phyloP scores from a whole-genome alignment of 2,888 invertebrate species.

The Gastrophysa polygoni region DNA sequence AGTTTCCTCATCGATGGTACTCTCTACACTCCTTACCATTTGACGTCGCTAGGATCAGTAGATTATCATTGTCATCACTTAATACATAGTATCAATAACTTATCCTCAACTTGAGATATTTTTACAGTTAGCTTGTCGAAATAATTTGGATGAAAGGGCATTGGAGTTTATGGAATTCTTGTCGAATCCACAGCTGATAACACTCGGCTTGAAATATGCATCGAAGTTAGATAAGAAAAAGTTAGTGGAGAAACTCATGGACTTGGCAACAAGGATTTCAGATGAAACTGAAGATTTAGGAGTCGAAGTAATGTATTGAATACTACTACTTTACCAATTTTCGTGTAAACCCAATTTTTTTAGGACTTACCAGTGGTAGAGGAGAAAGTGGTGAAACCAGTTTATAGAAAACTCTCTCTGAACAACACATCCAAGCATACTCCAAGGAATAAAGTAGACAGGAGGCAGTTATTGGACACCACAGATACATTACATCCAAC shows the following conservation, averaged over 20 bases:
- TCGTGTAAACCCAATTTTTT: constrained; percentile 1
- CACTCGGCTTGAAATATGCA: constrained; percentile 89
- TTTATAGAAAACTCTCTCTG: constrained; percentile 29
- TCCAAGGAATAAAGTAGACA: constrained; percentile 25
- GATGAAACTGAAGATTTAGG: constrained; percentile 38
- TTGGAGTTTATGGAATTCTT: constrained; percentile 85
- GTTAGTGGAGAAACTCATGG: constrained; percentile 75
- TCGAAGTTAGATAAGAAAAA: constrained; percentile 76
- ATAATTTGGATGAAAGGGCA: constrained; percentile 84
- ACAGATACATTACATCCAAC: constrained; percentile 8
- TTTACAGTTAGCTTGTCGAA: constrained; percentile 78
- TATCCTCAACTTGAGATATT: too few relatives aligned
- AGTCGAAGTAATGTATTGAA: constrained; percentile 24
- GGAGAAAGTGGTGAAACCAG: constrained; percentile 27
- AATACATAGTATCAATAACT: too few relatives aligned
- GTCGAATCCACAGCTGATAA: constrained; percentile 76
- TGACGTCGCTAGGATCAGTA: too few relatives aligned
- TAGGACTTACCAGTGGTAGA: constrained; percentile 29
- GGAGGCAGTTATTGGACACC: not conserved
- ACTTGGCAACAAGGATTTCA: constrained; percentile 44
- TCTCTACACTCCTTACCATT: too few relatives aligned
- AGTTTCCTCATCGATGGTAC: too few relatives aligned
- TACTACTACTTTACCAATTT: not conserved
- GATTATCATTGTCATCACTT: too few relatives aligned
- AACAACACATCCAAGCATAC: constrained; percentile 24